Evolutionary conservation across 2,113 vertebrate genomes (phyloP), one percentile per base, ranked within the genome.

Genomic region (Marmota monax): DNA sequence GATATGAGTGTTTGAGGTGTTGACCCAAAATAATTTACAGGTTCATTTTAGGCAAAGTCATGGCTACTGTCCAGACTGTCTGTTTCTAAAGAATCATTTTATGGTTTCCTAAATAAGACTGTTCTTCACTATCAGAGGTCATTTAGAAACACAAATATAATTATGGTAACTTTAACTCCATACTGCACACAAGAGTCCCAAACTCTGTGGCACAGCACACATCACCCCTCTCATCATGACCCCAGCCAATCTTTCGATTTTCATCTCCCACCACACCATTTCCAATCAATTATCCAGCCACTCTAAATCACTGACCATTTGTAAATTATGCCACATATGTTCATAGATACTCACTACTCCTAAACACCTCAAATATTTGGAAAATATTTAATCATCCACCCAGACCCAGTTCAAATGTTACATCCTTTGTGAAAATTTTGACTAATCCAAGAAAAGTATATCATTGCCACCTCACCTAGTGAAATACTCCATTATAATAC

Each of bases 341-440:
- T 70, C 13, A 32, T 63, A 73, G 72, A 88, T 65, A 77, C 3
- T 70, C 39, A 74, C 13, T 86, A 58, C 32, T 72, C 42, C 39
- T 17, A 87, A 77, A 94, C 5, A 92, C 53, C 63, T 65, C 67
- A 97, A 90, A 88, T 80, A 13, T 11, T 90, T 88, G n/a, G 48
- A 79, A 89, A 87, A 29, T 76, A 10, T 16, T 79, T 42, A 69
- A 39, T 73, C 69, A 74, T 63, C 51, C 17, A 32, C 56, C 14
- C 27, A 78, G 27, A 89, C 0, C 22, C 11, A 90, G 16, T 23
- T 73, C 34, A 69, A 95, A 90, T 32, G 12, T 91, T 27, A 73
- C 20, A 4, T 80, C 18, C 65, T 53, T n/a, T 77, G 53, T 85
- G 69, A 80, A 94, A 63, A 70, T 42, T 20, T 72, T 73, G 18